Conservation (phyloP, 2,113 vertebrate genomes). For the Rattus rattus region DNA sequence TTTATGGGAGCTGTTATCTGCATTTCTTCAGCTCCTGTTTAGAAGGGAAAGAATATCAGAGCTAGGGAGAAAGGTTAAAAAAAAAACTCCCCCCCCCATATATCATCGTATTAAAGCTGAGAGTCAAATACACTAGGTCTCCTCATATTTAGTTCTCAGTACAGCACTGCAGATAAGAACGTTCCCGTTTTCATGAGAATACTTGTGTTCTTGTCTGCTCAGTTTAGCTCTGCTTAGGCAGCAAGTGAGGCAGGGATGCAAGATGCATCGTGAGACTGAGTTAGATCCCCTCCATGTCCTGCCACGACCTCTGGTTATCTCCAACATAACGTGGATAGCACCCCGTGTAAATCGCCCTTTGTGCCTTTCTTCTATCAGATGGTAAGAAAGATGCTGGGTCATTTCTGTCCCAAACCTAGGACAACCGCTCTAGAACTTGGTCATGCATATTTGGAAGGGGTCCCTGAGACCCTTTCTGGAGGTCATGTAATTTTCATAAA, state of each 20-base stretch:
- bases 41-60: not conserved
- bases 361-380: not conserved
- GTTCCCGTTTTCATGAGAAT: not conserved
- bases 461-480: not conserved
- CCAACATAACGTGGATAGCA: not conserved
- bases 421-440: not conserved
- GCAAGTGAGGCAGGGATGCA: not conserved
- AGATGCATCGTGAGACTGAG: not conserved
- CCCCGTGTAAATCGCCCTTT: not conserved
- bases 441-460: not conserved
- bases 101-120: not conserved
- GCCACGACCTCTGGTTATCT: not conserved
- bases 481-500: slow-evolving; percentile 3
- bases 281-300: not conserved
- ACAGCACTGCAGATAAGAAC: not conserved
- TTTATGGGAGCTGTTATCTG: slow-evolving; percentile 65
- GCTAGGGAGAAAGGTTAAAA: not conserved
- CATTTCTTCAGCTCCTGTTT: slow-evolving; percentile 52
- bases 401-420: not conserved
- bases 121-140: not conserved
- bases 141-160: not conserved
- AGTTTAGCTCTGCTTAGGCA: not conserved
- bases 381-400: not conserved
- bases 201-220: not conserved
- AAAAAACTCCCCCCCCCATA: not conserved